These are phyloP conservation scores for Pinctada fucata DNA, from an alignment of 2,888 invertebrate species.

Conservation along the genomic window DNA sequence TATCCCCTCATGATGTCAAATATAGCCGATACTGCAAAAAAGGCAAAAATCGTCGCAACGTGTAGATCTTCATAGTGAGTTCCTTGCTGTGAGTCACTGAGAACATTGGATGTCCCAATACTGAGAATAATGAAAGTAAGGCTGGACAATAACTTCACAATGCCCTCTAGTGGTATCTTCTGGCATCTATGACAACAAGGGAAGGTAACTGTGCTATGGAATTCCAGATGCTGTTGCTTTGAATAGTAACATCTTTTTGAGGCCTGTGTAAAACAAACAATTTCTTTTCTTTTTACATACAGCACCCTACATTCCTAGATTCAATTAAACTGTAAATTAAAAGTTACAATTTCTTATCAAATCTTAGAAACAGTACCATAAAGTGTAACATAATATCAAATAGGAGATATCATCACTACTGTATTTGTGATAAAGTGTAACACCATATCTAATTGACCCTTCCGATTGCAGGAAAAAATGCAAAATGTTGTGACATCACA, in stretches of 20 bases:
- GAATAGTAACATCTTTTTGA: slow-evolving; percentile 31
- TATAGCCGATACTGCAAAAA: slow-evolving; percentile 31
- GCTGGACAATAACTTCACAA: slow-evolving; percentile 32
- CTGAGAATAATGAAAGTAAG: slow-evolving; percentile 24
- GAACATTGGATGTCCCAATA: slow-evolving; percentile 14
- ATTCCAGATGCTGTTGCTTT: slow-evolving; percentile 32
- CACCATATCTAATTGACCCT: too few species aligned
- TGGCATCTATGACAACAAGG: slow-evolving; percentile 26
- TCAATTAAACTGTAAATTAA: too few species aligned
- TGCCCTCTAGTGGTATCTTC: slow-evolving; percentile 35
- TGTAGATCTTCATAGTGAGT: slow-evolving; percentile 22
- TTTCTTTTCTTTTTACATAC: too few species aligned
- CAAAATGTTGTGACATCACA: too few species aligned
- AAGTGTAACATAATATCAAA: too few species aligned
- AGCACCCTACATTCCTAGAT: too few species aligned
- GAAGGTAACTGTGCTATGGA: slow-evolving; percentile 34
- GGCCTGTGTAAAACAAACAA: slow-evolving; percentile 7
- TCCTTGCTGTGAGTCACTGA: slow-evolving; percentile 6
- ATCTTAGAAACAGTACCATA: too few species aligned
- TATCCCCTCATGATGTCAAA: slow-evolving; percentile 33
- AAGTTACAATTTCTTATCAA: too few species aligned
- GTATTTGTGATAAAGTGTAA: too few species aligned
- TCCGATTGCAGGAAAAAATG: too few species aligned
- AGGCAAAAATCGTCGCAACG: slow-evolving; percentile 37
- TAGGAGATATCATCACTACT: too few species aligned